Percentiles rank a stretch among this genome's conserved stretches.
These are phyloP conservation scores for Myotis daubentonii DNA, from an alignment of 2,797 vertebrate genomes.

Conservation along the genomic window DNA sequence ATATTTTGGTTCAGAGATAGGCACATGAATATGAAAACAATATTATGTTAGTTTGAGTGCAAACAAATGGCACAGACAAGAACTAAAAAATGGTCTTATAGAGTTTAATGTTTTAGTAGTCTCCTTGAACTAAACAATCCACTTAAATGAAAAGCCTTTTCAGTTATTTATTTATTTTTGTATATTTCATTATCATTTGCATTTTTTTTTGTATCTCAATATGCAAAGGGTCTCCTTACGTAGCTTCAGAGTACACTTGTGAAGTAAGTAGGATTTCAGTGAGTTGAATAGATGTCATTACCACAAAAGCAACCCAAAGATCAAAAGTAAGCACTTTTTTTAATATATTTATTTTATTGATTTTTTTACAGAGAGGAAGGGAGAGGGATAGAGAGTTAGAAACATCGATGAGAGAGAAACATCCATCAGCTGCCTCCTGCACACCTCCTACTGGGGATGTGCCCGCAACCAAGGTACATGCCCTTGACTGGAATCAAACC, in stretches of 20 bases:
- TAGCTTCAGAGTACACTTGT: background rate
- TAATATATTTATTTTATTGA: no score
- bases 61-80: background rate
- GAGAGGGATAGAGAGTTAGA: no score
- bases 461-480: no score
- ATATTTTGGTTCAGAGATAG: constrained; percentile 23
- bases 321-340: background rate
- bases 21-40: background rate
- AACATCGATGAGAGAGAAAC: no score
- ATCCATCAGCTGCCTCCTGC: no score
- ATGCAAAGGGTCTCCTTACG: background rate
- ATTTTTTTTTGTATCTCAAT: constrained; percentile 5
- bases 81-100: background rate
- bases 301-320: background rate
- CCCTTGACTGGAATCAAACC: no score
- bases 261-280: constrained; percentile 22
- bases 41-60: background rate
- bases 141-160: constrained; percentile 7
- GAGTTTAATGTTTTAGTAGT: background rate
- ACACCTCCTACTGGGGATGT: no score
- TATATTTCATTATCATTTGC: background rate
- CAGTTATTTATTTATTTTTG: background rate
- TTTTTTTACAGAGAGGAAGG: no score
- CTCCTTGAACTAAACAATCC: constrained; percentile 7
- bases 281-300: constrained; percentile 4